A percentile compares a stretch with the other conserved stretches of the same genome.
phyloP scores from a whole-genome alignment of 2,113 vertebrate species.

The Girardinichthys multiradiatus region DNA sequence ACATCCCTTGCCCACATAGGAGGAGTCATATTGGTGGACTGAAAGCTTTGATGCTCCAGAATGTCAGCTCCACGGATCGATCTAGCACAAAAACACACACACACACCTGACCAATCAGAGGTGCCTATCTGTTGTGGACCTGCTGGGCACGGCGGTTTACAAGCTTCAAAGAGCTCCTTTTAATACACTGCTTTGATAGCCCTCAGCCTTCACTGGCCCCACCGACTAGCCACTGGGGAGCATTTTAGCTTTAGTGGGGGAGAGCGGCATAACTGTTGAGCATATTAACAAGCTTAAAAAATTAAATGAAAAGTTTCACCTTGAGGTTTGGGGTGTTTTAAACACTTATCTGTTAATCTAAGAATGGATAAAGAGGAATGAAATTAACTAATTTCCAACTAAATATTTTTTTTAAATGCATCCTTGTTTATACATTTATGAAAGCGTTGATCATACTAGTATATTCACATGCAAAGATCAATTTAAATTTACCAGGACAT shows the following conservation, averaged over 20 bases:
- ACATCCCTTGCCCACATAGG: slow-evolving; percentile 86
- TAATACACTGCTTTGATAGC: slow-evolving; percentile 84
- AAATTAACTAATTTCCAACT: neutral
- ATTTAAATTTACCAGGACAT: neutral
- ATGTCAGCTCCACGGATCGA: slow-evolving; percentile 91
- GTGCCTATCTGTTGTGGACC: slow-evolving; percentile 88
- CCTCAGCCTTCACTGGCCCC: slow-evolving; percentile 76
- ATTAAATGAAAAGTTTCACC: slow-evolving; percentile 20
- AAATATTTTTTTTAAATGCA: slow-evolving; percentile 1
- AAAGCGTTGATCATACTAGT: neutral
- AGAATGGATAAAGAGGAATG: neutral
- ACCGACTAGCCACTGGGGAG: slow-evolving; percentile 60
- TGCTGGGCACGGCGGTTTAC: slow-evolving; percentile 84
- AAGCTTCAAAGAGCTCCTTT: slow-evolving; percentile 86
- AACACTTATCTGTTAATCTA: neutral
- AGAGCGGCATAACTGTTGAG: slow-evolving; percentile 68
- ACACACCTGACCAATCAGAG: slow-evolving; percentile 90
- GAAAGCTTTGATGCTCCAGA: slow-evolving; percentile 92
- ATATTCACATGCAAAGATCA: neutral
- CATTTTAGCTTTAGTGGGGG: slow-evolving; percentile 69
- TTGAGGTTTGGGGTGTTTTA: slow-evolving; percentile 20
- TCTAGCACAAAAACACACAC: slow-evolving; percentile 81
- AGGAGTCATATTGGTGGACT: slow-evolving; percentile 91
- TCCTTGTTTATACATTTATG: neutral
- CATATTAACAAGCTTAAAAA: slow-evolving; percentile 65